Conservation (phyloP, 2,888 invertebrate species). For the Eupithecia centaureata region DNA sequence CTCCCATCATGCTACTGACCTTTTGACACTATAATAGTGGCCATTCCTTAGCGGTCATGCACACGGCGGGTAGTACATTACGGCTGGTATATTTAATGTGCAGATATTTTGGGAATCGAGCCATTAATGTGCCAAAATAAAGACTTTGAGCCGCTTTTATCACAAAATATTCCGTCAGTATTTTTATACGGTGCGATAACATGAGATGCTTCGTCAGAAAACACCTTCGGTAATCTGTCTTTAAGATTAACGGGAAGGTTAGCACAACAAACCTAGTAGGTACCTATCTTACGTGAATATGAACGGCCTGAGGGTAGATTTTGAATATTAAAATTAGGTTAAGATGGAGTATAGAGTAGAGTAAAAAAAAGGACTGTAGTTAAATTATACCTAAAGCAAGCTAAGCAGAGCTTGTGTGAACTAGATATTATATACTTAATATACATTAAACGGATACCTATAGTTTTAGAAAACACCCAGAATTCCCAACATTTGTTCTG, state of each 20-base stretch:
- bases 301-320: too few relatives aligned
- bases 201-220: background rate
- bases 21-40: background rate
- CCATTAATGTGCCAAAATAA: constrained; percentile 42
- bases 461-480: too few relatives aligned
- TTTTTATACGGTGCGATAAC: background rate
- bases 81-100: constrained; percentile 24
- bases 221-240: background rate
- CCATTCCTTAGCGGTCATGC: constrained; percentile 37
- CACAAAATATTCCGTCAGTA: constrained; percentile 3
- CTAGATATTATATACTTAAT: too few relatives aligned
- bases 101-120: constrained; percentile 18
- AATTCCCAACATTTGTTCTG: too few relatives aligned
- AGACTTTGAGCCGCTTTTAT: constrained; percentile 49
- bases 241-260: background rate
- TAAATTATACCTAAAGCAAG: too few relatives aligned
- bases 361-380: too few relatives aligned
- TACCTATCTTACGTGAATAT: background rate
- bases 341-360: too few relatives aligned
- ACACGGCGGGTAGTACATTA: constrained; percentile 31
- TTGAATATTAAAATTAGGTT: too few relatives aligned
- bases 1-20: background rate
- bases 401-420: too few relatives aligned
- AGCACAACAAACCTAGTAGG: too few relatives aligned
- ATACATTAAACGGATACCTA: too few relatives aligned